Percentiles rank a stretch among this genome's conserved stretches.
Conservation (phyloP, 2,797 vertebrate species). For the Limnodromus scolopaceus region DNA sequence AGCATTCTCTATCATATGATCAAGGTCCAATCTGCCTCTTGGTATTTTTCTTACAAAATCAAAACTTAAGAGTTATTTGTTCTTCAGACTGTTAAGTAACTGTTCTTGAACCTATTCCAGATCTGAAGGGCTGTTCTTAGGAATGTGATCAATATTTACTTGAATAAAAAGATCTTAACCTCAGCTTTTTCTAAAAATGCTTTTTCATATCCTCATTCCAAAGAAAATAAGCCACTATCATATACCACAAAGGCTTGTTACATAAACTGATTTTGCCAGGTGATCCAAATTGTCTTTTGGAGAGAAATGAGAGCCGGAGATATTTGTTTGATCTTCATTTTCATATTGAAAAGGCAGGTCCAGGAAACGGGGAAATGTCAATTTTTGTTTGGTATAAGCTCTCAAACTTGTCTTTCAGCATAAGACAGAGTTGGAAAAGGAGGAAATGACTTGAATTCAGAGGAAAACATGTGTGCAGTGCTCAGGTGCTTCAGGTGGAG, state of each 20-base stretch:
- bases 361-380: neutral
- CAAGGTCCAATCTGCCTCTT: neutral
- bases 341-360: neutral
- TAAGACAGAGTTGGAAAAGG: neutral
- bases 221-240: neutral
- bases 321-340: constrained; percentile 20
- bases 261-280: neutral
- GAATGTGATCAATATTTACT: constrained; percentile 67
- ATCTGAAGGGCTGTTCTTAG: constrained; percentile 40
- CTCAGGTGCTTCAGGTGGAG: neutral
- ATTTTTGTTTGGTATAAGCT: neutral
- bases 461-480: neutral
- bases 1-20: neutral
- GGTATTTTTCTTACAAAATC: neutral
- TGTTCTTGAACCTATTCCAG: constrained; percentile 41
- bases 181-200: neutral
- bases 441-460: neutral
- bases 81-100: constrained; percentile 54
- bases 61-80: neutral
- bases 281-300: neutral
- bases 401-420: neutral
- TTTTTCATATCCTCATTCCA: constrained; percentile 44
- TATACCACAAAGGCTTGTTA: neutral
- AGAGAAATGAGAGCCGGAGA: neutral
- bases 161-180: constrained; percentile 42